Percentiles rank a stretch among this genome's conserved stretches.
phyloP scores from a whole-genome alignment of 1,140 invertebrate genomes.

The Scaptomyza graminum region DNA sequence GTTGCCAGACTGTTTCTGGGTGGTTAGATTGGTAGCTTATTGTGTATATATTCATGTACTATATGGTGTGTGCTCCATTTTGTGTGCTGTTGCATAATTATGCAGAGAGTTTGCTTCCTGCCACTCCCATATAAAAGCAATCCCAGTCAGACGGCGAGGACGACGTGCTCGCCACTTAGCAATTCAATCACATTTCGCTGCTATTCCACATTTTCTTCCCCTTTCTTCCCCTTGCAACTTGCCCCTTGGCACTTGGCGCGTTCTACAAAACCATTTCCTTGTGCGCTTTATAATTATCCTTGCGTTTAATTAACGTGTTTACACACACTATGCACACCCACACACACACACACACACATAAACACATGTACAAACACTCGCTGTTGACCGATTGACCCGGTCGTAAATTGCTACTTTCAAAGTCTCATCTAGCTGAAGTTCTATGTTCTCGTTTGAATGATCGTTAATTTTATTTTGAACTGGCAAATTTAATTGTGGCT shows the following conservation, averaged over 20 bases:
- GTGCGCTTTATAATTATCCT: slow-evolving; percentile 58
- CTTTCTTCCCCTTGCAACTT: slow-evolving; percentile 7
- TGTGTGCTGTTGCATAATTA: slow-evolving; percentile 52
- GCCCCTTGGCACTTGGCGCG: slow-evolving; percentile 5
- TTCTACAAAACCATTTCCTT: slow-evolving; percentile 37
- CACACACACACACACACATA: slow-evolving; percentile 9
- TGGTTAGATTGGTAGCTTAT: slow-evolving; percentile 5
- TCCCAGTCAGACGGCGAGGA: not conserved
- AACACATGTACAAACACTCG: slow-evolving; percentile 6
- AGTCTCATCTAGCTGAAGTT: slow-evolving; percentile 28
- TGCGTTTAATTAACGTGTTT: slow-evolving; percentile 61
- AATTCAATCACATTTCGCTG: slow-evolving; percentile 25
- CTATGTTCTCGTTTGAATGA: slow-evolving; percentile 38
- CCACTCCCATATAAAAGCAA: slow-evolving; percentile 18
- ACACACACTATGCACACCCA: slow-evolving; percentile 28
- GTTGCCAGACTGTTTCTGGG: slow-evolving; percentile 6
- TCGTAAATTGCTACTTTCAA: slow-evolving; percentile 30
- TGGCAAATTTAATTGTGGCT: slow-evolving; percentile 51
- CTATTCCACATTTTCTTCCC: not conserved
- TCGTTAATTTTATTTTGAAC: slow-evolving; percentile 55
- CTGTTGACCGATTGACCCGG: slow-evolving; percentile 53
- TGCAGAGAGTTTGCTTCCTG: slow-evolving; percentile 38
- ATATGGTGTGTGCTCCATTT: slow-evolving; percentile 37
- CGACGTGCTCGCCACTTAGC: slow-evolving; percentile 32
- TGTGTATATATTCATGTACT: not conserved